phyloP scores from a whole-genome alignment of 2,113 vertebrate species.

The Progne subis region DNA sequence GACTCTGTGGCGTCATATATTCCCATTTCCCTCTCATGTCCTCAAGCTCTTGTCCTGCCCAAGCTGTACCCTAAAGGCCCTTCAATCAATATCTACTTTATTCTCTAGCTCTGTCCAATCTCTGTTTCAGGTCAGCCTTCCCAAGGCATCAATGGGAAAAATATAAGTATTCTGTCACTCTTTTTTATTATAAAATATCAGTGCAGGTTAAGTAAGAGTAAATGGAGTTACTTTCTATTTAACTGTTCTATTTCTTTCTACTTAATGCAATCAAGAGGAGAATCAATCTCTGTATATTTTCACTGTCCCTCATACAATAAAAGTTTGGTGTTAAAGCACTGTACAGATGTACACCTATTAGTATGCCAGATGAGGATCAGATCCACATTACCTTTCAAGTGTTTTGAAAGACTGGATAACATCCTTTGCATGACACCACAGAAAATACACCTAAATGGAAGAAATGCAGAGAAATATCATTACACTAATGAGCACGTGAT shows the following conservation, averaged over 20 bases:
- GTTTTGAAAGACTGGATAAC: conserved; percentile 95
- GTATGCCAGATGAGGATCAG: background rate
- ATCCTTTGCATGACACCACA: conserved; percentile 97
- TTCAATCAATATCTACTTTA: background rate
- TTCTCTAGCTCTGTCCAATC: background rate
- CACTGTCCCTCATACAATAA: background rate
- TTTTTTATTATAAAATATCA: background rate
- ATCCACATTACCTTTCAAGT: conserved; percentile 88
- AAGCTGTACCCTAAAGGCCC: background rate
- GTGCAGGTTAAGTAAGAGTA: background rate
- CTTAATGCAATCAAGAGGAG: background rate
- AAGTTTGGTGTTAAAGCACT: background rate
- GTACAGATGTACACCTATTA: background rate
- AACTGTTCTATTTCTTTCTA: background rate
- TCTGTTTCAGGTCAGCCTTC: background rate
- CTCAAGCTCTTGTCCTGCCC: background rate
- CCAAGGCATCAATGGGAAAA: background rate
- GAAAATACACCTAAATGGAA: conserved; percentile 88
- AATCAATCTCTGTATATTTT: background rate
- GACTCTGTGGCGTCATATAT: background rate
- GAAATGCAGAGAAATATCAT: background rate
- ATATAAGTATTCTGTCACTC: background rate
- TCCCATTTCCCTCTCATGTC: background rate
- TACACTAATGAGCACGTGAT: background rate
- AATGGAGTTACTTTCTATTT: background rate